Base-by-base conservation (phyloP, 2,797 vertebrate genomes). In the Hemitrygon akajei region DNA sequence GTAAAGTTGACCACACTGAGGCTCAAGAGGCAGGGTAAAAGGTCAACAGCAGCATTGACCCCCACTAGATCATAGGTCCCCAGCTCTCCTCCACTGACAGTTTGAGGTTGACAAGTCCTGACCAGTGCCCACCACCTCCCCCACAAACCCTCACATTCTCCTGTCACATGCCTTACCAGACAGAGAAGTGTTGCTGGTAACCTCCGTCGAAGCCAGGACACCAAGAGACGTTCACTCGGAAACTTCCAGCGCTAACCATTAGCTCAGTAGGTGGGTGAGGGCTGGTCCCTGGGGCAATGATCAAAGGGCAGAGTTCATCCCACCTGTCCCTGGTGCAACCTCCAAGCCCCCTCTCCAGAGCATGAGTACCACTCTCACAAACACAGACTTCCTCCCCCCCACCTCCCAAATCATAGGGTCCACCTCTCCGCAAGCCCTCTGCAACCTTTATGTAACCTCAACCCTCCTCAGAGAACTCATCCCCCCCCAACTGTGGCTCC, bases 151-250 rank as follows among this genome's bases (percentile, higher is more conserved):
- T 89, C 16, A 11, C 9, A 18, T 1, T 60, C 47, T 6, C 27
- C 77, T 56, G 87, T 25, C 73, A 37, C 30, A 12, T 66, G 92
- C 96, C 96, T 95, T 96, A 99, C 99, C 99, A 99, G 12, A 99
- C 97, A 69, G 97, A 99, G 96, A 98, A 99, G 95, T 97, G 97
- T 96, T 99, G 99, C 79, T 98, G 97, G 94, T 98, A 98, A 93
- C 99, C 98, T 30, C 99, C 98, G 20, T 99, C 98, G 93, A 99
- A 99, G 0, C 98, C 98, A 0, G 98, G 97, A 89, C 97, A 97
- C 99, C 99, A 99, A 95, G 98, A 98, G 92, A 99, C 95, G 47
- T 98, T 99, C 93, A 97, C 98, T 63, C 97, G 97, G 95, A 97
- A 96, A 94, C 97, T 96, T 89, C 98, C 97, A 0, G 98, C 95